These are phyloP conservation scores for Caenorhabditis latens DNA, from an alignment of 1,140 invertebrate genomes.

Conservation along the genomic window DNA sequence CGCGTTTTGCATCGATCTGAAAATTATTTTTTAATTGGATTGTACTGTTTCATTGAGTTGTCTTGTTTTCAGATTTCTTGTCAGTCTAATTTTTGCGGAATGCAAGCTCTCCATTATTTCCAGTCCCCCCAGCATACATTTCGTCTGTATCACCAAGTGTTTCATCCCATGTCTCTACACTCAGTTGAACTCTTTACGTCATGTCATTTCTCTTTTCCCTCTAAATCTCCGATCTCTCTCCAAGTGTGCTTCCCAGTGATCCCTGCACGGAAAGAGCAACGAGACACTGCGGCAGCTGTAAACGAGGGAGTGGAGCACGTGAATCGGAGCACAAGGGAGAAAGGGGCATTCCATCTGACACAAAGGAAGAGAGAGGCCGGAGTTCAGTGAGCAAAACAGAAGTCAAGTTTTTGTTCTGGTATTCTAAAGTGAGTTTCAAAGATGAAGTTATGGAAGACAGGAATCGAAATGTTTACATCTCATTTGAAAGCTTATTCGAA, in stretches of 20 bases:
- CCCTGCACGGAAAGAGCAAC: not conserved
- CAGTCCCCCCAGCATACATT: too few species aligned
- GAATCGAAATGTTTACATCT: too few species aligned
- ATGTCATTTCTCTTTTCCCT: not conserved
- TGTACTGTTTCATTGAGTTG: not conserved
- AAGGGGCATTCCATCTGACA: too few species aligned
- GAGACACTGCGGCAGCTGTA: not conserved
- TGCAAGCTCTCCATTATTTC: too few species aligned
- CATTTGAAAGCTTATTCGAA: too few species aligned
- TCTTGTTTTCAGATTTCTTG: too few species aligned
- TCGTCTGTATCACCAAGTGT: too few species aligned
- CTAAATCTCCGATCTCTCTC: not conserved
- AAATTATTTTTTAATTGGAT: conserved; percentile 3
- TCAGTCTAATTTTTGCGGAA: too few species aligned
- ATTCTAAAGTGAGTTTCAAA: too few species aligned
- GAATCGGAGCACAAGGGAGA: not conserved
- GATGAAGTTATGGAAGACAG: too few species aligned
- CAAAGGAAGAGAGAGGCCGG: not conserved
- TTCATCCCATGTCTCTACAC: not conserved
- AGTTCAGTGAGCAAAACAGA: conserved; percentile 1
- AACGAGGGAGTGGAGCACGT: not conserved
- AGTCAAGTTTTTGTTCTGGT: too few species aligned
- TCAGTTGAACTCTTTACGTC: conserved; percentile 6
- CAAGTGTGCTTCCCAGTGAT: not conserved
- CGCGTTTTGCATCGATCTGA: conserved; percentile 48